Conservation (phyloP, 2,113 vertebrate genomes). For the Ophthalmolycus amberensis region DNA sequence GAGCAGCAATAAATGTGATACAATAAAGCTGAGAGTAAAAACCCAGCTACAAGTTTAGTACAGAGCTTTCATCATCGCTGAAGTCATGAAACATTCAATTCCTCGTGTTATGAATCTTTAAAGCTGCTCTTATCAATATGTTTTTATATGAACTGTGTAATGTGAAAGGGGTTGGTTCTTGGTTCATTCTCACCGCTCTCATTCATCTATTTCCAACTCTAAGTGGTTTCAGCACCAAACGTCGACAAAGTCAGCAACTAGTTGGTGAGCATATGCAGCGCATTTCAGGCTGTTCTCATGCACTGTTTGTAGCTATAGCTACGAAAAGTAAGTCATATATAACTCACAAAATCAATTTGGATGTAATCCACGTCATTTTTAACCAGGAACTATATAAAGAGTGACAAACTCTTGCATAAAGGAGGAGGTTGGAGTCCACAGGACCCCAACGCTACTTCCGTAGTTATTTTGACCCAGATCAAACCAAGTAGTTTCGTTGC, state of each 20-base stretch:
- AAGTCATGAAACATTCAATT: slow-evolving; percentile 28
- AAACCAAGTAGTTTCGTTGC: too few species aligned
- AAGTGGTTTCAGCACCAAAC: too few species aligned
- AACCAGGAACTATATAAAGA: too few species aligned
- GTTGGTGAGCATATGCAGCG: background rate
- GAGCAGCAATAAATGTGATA: slow-evolving; percentile 22
- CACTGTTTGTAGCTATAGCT: too few species aligned
- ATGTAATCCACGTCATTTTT: too few species aligned
- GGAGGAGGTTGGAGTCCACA: too few species aligned
- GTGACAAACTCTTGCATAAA: too few species aligned
- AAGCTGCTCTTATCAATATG: background rate
- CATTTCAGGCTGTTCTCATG: background rate
- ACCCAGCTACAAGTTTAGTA: background rate
- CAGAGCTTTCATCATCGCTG: background rate
- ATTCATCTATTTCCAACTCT: background rate
- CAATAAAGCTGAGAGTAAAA: slow-evolving; percentile 24
- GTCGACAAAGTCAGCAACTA: background rate
- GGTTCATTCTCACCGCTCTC: background rate
- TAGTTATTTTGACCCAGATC: too few species aligned
- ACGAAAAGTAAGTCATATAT: too few species aligned
- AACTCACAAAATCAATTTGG: too few species aligned
- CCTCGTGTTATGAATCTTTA: background rate
- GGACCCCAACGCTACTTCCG: too few species aligned
- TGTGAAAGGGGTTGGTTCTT: too few species aligned
- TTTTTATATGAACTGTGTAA: background rate